Conservation (phyloP, 1,140 invertebrate species). For the Achatina immaculata region DNA sequence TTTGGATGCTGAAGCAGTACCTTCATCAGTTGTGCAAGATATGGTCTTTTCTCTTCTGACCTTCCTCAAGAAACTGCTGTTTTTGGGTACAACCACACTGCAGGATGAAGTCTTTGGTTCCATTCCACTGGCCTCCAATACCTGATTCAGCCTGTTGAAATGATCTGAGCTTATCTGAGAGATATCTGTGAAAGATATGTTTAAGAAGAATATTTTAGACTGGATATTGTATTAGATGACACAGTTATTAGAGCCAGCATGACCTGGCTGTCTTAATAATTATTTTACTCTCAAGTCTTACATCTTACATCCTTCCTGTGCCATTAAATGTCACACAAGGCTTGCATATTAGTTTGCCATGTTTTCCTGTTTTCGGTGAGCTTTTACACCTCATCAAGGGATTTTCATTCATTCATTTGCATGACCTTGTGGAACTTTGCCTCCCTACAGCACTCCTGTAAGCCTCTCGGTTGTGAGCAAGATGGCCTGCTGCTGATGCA, state of each 20-base stretch:
- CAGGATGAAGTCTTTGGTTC: neutral
- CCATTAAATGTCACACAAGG: too few relatives aligned
- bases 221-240: neutral
- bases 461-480: too few relatives aligned
- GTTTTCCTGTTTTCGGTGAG: too few relatives aligned
- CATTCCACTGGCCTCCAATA: neutral
- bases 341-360: too few relatives aligned
- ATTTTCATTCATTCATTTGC: too few relatives aligned
- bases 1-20: neutral
- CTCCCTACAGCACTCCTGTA: too few relatives aligned
- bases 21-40: neutral
- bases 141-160: neutral
- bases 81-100: neutral
- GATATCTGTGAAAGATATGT: neutral
- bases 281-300: too few relatives aligned
- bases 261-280: too few relatives aligned
- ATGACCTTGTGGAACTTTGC: too few relatives aligned
- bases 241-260: neutral
- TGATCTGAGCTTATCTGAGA: neutral
- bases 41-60: constrained; percentile 2
- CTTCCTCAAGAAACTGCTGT: constrained; percentile 14
- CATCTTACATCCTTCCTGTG: too few relatives aligned
- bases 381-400: too few relatives aligned
- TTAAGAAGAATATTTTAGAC: neutral
- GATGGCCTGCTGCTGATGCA: too few relatives aligned